Percentiles rank a stretch among this genome's conserved stretches.
These are phyloP conservation scores for Paraplagusia blochii DNA, from an alignment of 2,113 vertebrate species.

Conservation along the genomic window DNA sequence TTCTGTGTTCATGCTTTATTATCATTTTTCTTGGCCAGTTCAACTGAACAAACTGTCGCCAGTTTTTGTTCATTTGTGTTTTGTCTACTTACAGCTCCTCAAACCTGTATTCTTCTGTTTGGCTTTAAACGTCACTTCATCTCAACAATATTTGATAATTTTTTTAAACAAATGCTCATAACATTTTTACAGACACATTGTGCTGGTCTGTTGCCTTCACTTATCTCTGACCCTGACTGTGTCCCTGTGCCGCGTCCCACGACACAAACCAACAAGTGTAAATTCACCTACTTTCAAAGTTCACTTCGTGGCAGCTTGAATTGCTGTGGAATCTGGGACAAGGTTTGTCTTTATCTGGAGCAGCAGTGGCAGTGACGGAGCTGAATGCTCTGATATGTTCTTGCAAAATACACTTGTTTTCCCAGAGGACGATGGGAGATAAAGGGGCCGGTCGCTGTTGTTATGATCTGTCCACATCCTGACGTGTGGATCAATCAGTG, in stretches of 20 bases:
- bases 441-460: constrained; percentile 32
- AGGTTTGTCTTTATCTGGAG: constrained; percentile 60
- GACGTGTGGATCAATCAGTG: constrained; percentile 11
- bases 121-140: too few relatives aligned
- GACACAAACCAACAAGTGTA: constrained; percentile 7
- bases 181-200: too few relatives aligned
- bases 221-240: too few relatives aligned
- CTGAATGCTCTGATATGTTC: constrained; percentile 34
- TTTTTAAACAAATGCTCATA: too few relatives aligned
- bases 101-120: too few relatives aligned
- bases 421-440: constrained; percentile 17
- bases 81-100: too few relatives aligned
- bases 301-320: constrained; percentile 35
- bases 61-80: too few relatives aligned
- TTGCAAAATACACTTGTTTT: constrained; percentile 49
- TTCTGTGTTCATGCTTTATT: too few relatives aligned
- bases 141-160: too few relatives aligned
- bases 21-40: too few relatives aligned
- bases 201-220: too few relatives aligned
- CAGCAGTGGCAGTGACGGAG: constrained; percentile 57
- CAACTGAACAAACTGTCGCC: too few relatives aligned
- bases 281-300: constrained; percentile 55
- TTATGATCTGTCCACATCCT: constrained; percentile 20
- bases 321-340: constrained; percentile 64
- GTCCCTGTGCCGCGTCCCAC: neutral